phyloP scores from a whole-genome alignment of 2,113 vertebrate species.

The Thunnus maccoyii region DNA sequence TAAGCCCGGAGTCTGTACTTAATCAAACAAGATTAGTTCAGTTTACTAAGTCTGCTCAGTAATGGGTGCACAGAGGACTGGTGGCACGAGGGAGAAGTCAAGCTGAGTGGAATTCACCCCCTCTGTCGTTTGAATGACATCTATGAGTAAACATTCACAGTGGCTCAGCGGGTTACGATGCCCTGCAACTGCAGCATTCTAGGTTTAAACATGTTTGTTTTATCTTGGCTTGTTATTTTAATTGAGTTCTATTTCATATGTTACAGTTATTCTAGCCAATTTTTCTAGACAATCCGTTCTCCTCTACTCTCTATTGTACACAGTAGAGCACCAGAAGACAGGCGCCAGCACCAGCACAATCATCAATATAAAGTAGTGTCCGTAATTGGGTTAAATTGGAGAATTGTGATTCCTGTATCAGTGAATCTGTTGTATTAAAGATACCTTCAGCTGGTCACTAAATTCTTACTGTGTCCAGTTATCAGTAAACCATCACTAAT shows the following conservation, averaged over 20 bases:
- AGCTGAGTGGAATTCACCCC: conserved; percentile 39
- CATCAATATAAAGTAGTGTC: not conserved
- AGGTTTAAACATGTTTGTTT: not conserved
- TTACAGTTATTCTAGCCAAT: not conserved
- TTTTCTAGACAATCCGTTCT: not conserved
- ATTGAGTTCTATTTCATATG: not conserved
- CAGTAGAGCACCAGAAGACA: not conserved
- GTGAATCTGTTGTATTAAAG: no score
- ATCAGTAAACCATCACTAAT: no score
- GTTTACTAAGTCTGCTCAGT: conserved; percentile 77
- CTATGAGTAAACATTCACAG: conserved; percentile 57
- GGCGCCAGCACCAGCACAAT: not conserved
- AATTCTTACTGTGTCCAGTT: not conserved
- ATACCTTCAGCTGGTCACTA: not conserved
- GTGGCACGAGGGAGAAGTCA: conserved; percentile 66
- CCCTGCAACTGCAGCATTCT: conserved; percentile 15
- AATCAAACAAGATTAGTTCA: conserved; percentile 85
- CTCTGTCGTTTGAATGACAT: conserved; percentile 42
- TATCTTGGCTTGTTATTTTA: not conserved
- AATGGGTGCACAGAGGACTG: conserved; percentile 59
- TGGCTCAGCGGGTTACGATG: conserved; percentile 25
- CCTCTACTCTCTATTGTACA: no score
- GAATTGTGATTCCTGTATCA: no score
- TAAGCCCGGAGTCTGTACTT: conserved; percentile 73
- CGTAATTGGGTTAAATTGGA: no score